Percentiles rank a stretch among this genome's conserved stretches.
phyloP scores from a whole-genome alignment of 2,113 vertebrate species.

The Microcebus lehilahytsara region DNA sequence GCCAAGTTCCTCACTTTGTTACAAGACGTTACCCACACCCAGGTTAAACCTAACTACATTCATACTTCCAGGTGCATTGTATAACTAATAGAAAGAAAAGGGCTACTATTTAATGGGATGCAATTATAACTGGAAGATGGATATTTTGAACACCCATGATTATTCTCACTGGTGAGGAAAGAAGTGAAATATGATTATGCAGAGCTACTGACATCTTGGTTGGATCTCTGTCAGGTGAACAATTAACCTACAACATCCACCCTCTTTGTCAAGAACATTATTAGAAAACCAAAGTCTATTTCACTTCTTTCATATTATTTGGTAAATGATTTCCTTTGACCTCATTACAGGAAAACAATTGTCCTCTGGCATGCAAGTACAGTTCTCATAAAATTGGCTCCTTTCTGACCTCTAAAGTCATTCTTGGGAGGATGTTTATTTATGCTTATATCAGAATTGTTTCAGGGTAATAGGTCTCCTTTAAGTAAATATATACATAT shows the following conservation, averaged over 20 bases:
- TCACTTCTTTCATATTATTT: constrained; percentile 32
- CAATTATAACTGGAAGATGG: neutral
- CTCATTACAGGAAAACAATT: constrained; percentile 27
- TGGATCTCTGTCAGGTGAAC: neutral
- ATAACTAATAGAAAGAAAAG: neutral
- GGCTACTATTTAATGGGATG: neutral
- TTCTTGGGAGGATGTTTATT: neutral
- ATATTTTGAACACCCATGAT: neutral
- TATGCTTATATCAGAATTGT: neutral
- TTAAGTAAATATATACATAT: neutral
- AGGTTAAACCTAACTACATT: neutral
- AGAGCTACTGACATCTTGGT: neutral
- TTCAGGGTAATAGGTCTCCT: neutral
- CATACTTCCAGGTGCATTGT: neutral
- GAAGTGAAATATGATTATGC: neutral
- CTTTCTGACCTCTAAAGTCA: constrained; percentile 14
- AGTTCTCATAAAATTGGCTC: neutral
- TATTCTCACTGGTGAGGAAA: neutral
- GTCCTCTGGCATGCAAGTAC: neutral
- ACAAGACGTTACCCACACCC: neutral
- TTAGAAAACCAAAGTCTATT: neutral
- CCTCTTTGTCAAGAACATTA: neutral
- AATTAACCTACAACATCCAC: neutral
- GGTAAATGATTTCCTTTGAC: constrained; percentile 31
- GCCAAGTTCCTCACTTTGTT: neutral